Evolutionary conservation across 2,888 invertebrate genomes (phyloP).

Genomic region (Dryobotodes eremita): DNA sequence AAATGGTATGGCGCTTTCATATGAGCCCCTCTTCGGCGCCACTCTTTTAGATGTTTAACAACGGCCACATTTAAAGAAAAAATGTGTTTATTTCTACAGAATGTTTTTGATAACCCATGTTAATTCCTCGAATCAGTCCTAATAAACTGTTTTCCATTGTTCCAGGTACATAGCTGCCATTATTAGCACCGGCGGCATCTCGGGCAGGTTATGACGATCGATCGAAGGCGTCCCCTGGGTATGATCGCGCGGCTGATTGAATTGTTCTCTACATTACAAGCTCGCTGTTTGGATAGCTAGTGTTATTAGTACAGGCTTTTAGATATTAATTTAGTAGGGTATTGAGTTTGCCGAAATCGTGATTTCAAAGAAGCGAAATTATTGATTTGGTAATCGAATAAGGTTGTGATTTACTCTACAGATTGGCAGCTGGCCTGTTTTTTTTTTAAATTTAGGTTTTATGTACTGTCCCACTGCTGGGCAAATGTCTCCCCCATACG

Average conservation of each 20-base stretch:
- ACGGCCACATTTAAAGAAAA: too few species aligned
- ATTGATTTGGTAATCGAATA: not conserved
- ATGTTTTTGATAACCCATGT: too few species aligned
- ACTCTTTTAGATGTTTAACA: too few species aligned
- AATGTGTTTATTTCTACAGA: too few species aligned
- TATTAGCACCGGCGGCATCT: conserved; percentile 36
- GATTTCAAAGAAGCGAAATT: not conserved
- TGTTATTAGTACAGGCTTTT: conserved; percentile 33
- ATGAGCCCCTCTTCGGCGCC: too few species aligned
- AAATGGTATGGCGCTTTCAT: too few species aligned
- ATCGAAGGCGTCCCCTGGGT: conserved; percentile 51
- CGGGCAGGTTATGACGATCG: conserved; percentile 39
- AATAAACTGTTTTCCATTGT: conserved; percentile 58
- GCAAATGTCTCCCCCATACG: too few species aligned
- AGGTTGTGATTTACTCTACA: not conserved
- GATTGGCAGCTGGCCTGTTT: too few species aligned
- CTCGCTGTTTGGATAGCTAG: conserved; percentile 29
- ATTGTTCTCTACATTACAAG: conserved; percentile 44
- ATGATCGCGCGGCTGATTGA: conserved; percentile 57
- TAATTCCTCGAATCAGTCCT: conserved; percentile 15
- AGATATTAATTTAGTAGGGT: conserved; percentile 25
- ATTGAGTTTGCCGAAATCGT: not conserved
- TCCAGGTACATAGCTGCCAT: conserved; percentile 65
- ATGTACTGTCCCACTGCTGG: too few species aligned
- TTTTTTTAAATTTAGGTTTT: too few species aligned